Conservation (phyloP, 2,888 invertebrate genomes). For the Tiliacea citrago region DNA sequence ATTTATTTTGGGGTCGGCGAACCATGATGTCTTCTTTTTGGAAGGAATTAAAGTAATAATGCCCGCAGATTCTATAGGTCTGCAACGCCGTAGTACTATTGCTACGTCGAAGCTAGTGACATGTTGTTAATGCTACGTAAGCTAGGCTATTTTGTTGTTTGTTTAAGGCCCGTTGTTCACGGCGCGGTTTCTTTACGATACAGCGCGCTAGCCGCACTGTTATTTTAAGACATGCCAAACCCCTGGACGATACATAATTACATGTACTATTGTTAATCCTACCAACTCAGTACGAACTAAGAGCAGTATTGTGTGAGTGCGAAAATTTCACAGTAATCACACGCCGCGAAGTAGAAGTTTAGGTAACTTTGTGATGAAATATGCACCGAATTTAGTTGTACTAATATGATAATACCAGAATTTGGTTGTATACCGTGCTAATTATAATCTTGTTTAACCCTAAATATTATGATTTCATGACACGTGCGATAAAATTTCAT, state of each 20-base stretch:
- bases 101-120: constrained; percentile 1
- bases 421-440: neutral
- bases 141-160: neutral
- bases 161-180: neutral
- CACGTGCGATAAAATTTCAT: neutral
- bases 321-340: constrained; percentile 43
- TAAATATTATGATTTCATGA: neutral
- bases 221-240: neutral
- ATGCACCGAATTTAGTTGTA: constrained; percentile 26
- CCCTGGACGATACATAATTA: neutral
- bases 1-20: neutral
- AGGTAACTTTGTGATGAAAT: constrained; percentile 25
- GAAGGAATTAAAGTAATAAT: neutral
- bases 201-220: neutral
- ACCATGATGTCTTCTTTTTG: no score
- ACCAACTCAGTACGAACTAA: neutral
- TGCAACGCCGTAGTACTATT: neutral
- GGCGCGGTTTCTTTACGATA: neutral
- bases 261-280: neutral
- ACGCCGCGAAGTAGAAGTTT: constrained; percentile 22
- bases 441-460: constrained; percentile 12
- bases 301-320: constrained; percentile 4
- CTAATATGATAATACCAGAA: constrained; percentile 18
- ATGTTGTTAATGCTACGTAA: neutral
- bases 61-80: no score